phyloP scores from a whole-genome alignment of 2,113 vertebrate species.

The Sturnira hondurensis region DNA sequence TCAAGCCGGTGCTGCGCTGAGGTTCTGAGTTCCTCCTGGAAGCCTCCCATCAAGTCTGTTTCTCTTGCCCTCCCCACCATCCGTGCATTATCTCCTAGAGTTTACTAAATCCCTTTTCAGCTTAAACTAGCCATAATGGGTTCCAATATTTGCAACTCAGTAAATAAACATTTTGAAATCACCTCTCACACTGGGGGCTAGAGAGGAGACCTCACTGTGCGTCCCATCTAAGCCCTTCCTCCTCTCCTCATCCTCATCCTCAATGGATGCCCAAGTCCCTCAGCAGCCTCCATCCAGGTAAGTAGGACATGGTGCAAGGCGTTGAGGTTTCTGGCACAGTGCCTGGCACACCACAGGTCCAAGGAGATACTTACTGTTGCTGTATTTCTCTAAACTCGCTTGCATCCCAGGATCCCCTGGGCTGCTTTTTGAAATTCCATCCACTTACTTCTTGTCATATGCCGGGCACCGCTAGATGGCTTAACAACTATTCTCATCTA shows the following conservation, averaged over 20 bases:
- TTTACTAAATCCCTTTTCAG: neutral
- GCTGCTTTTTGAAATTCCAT: neutral
- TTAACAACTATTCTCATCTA: neutral
- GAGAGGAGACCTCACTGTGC: neutral
- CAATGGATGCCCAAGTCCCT: neutral
- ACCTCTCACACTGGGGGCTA: neutral
- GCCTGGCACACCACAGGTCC: neutral
- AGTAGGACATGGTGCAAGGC: neutral
- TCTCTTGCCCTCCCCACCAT: neutral
- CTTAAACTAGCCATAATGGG: neutral
- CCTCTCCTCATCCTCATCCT: neutral
- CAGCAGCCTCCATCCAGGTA: neutral
- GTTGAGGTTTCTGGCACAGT: neutral
- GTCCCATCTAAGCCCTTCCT: neutral
- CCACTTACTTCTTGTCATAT: neutral
- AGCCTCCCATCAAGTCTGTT: neutral
- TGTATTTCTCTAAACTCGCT: neutral
- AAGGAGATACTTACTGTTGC: neutral
- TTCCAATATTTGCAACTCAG: neutral
- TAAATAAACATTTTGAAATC: neutral
- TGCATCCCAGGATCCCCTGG: neutral
- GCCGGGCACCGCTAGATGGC: neutral
- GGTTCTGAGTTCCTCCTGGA: neutral
- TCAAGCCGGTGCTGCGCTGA: fast-evolving
- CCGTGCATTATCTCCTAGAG: no score